Evolutionary conservation across 2,797 vertebrate genomes (phyloP).

Genomic region (Acipenser oxyrinchus): DNA sequence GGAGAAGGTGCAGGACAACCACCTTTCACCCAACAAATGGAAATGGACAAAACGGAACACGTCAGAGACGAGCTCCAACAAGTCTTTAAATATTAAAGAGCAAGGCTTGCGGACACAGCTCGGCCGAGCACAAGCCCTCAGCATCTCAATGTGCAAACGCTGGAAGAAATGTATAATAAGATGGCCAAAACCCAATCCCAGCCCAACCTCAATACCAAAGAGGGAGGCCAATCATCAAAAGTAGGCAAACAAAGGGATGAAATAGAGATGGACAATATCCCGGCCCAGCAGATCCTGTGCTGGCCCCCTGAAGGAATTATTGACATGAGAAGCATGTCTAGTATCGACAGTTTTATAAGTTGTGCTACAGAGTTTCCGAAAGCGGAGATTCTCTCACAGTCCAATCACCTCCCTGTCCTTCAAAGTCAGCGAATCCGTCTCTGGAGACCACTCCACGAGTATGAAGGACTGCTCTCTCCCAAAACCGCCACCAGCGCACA

Average conservation of each 20-base stretch:
- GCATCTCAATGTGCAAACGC: conserved; percentile 79
- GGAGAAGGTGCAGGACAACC: conserved; percentile 81
- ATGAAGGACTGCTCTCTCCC: conserved; percentile 56
- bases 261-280: conserved; percentile 76
- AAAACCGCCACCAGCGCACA: conserved; percentile 26
- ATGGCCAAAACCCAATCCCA: conserved; percentile 83
- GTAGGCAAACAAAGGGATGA: conserved; percentile 60
- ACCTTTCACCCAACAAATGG: conserved; percentile 69
- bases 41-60: conserved; percentile 73
- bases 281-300: conserved; percentile 62
- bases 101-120: conserved; percentile 66
- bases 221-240: conserved; percentile 44
- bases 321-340: conserved; percentile 90
- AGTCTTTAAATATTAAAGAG: conserved; percentile 75
- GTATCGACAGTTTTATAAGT: conserved; percentile 92
- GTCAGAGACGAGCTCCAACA: conserved; percentile 68
- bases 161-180: conserved; percentile 90
- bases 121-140: conserved; percentile 73
- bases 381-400: conserved; percentile 73
- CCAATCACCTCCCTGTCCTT: conserved; percentile 59
- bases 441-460: conserved; percentile 63
- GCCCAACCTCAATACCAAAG: conserved; percentile 68
- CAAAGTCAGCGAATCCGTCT: conserved; percentile 56
- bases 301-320: conserved; percentile 61
- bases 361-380: conserved; percentile 82